A percentile compares a stretch with the other conserved stretches of the same genome.
phyloP scores from a whole-genome alignment of 1,140 invertebrate genomes.

The Macrobrachium nipponense region DNA sequence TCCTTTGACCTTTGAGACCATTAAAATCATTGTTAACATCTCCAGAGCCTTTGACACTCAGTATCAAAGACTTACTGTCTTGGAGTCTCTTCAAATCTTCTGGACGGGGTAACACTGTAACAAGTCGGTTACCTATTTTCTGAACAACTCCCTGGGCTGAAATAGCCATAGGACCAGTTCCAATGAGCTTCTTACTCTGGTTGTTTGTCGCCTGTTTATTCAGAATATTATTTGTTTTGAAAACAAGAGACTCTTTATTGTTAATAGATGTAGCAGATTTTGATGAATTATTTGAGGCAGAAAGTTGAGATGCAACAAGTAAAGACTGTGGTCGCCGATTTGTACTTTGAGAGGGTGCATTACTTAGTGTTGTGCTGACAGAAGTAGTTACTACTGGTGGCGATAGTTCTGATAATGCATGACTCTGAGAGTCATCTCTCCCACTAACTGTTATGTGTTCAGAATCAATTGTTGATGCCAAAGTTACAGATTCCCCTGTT shows the following conservation, averaged over 20 bases:
- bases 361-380: neutral
- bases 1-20: conserved; percentile 35
- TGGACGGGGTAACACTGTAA: conserved; percentile 61
- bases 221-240: conserved; percentile 13
- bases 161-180: conserved; percentile 60
- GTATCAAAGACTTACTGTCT: conserved; percentile 58
- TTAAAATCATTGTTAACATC: conserved; percentile 9
- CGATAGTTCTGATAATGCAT: conserved; percentile 43
- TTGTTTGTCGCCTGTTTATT: conserved; percentile 21
- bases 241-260: conserved; percentile 30
- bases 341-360: neutral
- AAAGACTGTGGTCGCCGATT: neutral
- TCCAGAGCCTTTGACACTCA: conserved; percentile 54
- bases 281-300: neutral
- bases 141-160: conserved; percentile 62
- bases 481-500: conserved; percentile 33
- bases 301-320: no score
- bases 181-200: conserved; percentile 49
- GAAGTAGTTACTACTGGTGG: conserved; percentile 1
- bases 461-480: conserved; percentile 35
- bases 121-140: conserved; percentile 60
- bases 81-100: conserved; percentile 60
- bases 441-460: conserved; percentile 22
- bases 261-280: neutral
- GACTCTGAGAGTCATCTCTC: conserved; percentile 27